Evolutionary conservation across 2,888 invertebrate species (phyloP).

Genomic region (Acanthosoma haemorrhoidale): DNA sequence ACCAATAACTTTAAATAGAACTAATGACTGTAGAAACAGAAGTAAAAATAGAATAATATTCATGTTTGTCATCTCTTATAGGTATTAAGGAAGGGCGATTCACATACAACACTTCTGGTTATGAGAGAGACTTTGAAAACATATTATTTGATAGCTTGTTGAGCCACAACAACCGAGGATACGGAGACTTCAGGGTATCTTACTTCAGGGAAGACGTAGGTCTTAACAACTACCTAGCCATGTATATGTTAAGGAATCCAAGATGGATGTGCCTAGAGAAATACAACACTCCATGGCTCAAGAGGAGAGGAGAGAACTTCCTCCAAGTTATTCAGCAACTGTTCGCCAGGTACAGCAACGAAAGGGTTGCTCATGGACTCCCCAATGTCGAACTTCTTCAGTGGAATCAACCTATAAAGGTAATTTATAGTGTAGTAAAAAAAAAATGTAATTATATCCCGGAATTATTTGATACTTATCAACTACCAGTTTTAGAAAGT

Average conservation of each 20-base stretch:
- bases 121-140: slow-evolving; percentile 35
- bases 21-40: too few relatives aligned
- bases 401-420: slow-evolving; percentile 46
- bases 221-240: slow-evolving; percentile 56
- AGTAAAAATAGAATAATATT: too few relatives aligned
- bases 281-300: slow-evolving; percentile 31
- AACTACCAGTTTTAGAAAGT: too few relatives aligned
- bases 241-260: slow-evolving; percentile 59
- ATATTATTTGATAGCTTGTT: slow-evolving; percentile 32
- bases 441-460: too few relatives aligned
- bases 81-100: slow-evolving; percentile 30
- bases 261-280: slow-evolving; percentile 36
- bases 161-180: slow-evolving; percentile 8
- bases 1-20: too few relatives aligned
- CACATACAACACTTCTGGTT: slow-evolving; percentile 38
- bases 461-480: too few relatives aligned
- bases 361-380: slow-evolving; percentile 51
- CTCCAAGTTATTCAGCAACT: slow-evolving; percentile 63
- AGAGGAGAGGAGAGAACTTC: slow-evolving; percentile 39
- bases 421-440: slow-evolving; percentile 21
- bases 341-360: slow-evolving; percentile 55
- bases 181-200: slow-evolving; percentile 53
- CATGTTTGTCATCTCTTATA: too few relatives aligned
- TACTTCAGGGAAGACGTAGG: slow-evolving; percentile 71
- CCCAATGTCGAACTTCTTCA: slow-evolving; percentile 50